phyloP scores from a whole-genome alignment of 2,797 vertebrate genomes.

The Hirundo rustica region DNA sequence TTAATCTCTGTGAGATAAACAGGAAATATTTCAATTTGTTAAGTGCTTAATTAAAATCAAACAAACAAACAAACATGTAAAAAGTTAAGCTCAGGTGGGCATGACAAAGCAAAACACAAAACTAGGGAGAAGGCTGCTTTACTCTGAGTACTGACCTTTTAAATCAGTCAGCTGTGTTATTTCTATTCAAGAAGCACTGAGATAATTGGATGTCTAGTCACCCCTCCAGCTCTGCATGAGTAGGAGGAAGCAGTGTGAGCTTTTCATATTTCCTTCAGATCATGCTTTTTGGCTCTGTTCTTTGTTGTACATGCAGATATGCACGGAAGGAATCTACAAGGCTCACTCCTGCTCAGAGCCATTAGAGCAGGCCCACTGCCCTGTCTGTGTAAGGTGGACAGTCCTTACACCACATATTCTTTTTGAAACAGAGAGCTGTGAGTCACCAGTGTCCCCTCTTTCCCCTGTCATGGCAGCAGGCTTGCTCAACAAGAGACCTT shows the following conservation, averaged over 20 bases:
- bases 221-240: not conserved
- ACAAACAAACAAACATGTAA: not conserved
- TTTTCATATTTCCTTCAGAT: not conserved
- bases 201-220: not conserved
- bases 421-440: not conserved
- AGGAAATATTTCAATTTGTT: not conserved
- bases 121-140: not conserved
- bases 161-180: not conserved
- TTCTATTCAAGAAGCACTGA: not conserved
- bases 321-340: not conserved
- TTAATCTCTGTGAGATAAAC: not conserved
- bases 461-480: not conserved
- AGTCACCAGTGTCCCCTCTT: not conserved
- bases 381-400: not conserved
- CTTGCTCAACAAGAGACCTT: not conserved
- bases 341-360: not conserved
- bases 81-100: not conserved
- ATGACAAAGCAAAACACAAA: slow-evolving; percentile 20
- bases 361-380: not conserved
- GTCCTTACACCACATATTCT: not conserved
- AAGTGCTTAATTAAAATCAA: not conserved
- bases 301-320: not conserved
- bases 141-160: not conserved
- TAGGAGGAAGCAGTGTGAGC: not conserved
- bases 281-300: not conserved